phyloP scores from a whole-genome alignment of 2,797 vertebrate species.

The Microcaecilia unicolor region DNA sequence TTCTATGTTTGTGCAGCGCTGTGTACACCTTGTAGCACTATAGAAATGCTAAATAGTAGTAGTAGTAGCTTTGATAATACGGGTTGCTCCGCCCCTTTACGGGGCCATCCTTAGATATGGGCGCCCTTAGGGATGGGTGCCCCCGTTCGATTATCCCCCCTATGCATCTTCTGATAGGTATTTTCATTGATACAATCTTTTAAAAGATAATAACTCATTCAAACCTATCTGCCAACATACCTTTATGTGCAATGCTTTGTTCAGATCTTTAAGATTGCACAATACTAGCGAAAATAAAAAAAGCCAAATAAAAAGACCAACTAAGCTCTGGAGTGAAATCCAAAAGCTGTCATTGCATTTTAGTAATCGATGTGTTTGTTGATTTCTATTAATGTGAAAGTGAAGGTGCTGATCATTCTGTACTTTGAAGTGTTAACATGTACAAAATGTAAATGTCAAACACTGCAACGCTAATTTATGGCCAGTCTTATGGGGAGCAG shows the following conservation, averaged over 20 bases:
- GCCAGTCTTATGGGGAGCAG: not conserved
- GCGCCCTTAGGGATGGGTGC: no score
- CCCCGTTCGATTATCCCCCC: no score
- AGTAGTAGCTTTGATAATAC: no score
- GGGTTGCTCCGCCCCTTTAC: no score
- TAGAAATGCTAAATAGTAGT: no score
- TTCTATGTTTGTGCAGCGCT: no score
- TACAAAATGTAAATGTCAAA: not conserved
- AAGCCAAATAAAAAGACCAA: not conserved
- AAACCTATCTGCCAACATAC: not conserved
- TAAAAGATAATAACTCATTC: not conserved
- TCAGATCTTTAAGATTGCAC: not conserved
- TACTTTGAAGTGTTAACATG: accelerated
- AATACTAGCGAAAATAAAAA: not conserved
- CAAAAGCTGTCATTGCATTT: no score
- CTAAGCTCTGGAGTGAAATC: not conserved
- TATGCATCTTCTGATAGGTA: not conserved
- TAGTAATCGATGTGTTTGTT: no score
- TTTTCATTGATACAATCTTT: constrained; percentile 8
- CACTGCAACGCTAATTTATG: not conserved
- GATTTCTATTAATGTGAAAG: not conserved
- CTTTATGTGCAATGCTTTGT: constrained; percentile 1
- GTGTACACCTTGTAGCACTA: no score
- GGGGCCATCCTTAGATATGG: no score
- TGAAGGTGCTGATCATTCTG: not conserved